Conservation (phyloP, 2,888 invertebrate species). For the Lasioglossum zephyrum region DNA sequence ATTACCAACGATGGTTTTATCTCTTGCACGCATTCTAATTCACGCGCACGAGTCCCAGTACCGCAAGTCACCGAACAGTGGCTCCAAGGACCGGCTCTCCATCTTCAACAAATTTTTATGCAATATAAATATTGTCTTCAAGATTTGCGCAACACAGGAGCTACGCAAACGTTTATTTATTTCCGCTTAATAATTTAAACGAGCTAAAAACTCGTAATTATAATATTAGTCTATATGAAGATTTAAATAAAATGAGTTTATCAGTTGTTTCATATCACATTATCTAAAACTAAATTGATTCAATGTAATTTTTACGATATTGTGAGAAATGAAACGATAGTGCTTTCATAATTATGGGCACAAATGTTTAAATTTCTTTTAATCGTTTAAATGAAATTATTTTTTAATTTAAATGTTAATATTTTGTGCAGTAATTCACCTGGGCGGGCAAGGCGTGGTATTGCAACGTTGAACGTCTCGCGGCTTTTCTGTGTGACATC, state of each 20-base stretch:
- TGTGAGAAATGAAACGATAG: too few relatives aligned
- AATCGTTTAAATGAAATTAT: background rate
- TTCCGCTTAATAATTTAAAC: background rate
- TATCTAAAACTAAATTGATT: too few relatives aligned
- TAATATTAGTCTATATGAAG: too few relatives aligned
- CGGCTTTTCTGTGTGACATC: conserved; percentile 88
- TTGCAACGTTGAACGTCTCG: conserved; percentile 88
- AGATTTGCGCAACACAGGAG: background rate
- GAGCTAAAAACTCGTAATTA: background rate
- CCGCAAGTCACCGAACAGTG: conserved; percentile 92
- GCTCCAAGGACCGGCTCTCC: conserved; percentile 92
- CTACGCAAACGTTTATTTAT: too few relatives aligned
- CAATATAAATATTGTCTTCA: background rate
- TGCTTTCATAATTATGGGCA: too few relatives aligned
- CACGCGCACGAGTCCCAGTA: conserved; percentile 89
- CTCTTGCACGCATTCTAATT: conserved; percentile 90
- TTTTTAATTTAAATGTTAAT: background rate
- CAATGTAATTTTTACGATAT: too few relatives aligned
- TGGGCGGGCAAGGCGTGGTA: conserved; percentile 91
- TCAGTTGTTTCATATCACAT: too few relatives aligned
- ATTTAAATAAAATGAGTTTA: too few relatives aligned
- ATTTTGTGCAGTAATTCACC: conserved; percentile 79
- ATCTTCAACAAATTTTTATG: conserved; percentile 83
- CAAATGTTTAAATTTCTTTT: background rate
- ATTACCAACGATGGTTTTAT: conserved; percentile 85